phyloP scores from a whole-genome alignment of 2,113 vertebrate genomes.

The Euleptes europaea region DNA sequence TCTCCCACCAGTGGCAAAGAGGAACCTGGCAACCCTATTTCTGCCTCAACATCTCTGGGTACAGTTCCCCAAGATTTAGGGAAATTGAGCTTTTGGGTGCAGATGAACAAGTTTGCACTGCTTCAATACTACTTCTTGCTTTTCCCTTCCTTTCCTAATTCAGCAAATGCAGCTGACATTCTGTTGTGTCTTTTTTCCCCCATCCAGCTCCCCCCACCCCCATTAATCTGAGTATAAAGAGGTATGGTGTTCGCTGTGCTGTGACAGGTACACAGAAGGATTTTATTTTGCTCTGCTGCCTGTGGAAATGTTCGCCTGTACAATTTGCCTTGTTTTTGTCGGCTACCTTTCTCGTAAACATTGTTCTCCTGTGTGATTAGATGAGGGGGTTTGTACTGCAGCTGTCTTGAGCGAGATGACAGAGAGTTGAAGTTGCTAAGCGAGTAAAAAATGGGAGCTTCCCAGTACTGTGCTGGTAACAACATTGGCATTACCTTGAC shows the following conservation, averaged over 20 bases:
- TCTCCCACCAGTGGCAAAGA: no score
- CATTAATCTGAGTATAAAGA: not conserved
- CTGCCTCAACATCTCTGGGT: not conserved
- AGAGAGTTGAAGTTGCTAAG: not conserved
- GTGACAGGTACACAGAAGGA: not conserved
- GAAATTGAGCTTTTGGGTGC: not conserved
- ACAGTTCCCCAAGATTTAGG: not conserved
- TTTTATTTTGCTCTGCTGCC: not conserved
- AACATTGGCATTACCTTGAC: not conserved
- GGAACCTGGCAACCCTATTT: no score
- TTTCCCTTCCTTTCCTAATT: not conserved
- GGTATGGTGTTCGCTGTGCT: not conserved
- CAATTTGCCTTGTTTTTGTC: not conserved
- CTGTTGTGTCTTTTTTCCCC: not conserved
- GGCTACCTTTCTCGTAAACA: not conserved
- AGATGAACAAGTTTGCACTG: not conserved
- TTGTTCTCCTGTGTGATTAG: not conserved
- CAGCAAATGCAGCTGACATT: not conserved
- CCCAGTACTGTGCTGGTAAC: not conserved
- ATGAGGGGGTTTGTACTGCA: no score
- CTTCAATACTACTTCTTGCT: not conserved
- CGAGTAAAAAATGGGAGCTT: no score
- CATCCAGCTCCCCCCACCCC: fast-evolving
- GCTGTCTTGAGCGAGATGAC: not conserved
- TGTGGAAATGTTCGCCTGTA: not conserved